Conservation (phyloP, 2,888 invertebrate species). For the Hydriomena furcata region DNA sequence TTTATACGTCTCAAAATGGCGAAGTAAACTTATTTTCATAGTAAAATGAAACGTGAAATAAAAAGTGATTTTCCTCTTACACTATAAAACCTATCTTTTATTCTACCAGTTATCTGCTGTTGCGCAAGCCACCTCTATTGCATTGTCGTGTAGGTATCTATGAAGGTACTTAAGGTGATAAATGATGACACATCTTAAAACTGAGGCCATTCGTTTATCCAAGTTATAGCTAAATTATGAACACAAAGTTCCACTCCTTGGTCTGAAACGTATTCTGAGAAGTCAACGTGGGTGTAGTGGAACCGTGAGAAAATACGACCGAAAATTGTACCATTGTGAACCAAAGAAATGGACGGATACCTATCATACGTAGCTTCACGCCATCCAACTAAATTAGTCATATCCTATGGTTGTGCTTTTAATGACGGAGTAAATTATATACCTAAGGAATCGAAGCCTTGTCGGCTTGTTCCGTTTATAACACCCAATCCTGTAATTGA, state of each 20-base stretch:
- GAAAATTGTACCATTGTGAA: conserved; percentile 60
- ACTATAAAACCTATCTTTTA: conserved; percentile 14
- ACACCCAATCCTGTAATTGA: conserved; percentile 41
- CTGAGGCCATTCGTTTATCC: conserved; percentile 56
- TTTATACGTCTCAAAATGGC: no score
- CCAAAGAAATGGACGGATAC: conserved; percentile 46
- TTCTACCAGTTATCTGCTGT: conserved; percentile 17
- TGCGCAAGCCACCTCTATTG: conserved; percentile 27
- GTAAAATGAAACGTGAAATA: neutral
- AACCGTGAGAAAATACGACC: conserved; percentile 75
- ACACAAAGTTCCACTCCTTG: conserved; percentile 66
- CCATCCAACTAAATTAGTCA: conserved; percentile 48
- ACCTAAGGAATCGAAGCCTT: conserved; percentile 43
- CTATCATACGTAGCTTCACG: conserved; percentile 39
- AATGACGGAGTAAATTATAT: conserved; percentile 45
- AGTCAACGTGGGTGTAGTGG: conserved; percentile 66
- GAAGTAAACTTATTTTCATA: neutral
- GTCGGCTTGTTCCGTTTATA: conserved; percentile 43
- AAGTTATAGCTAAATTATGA: conserved; percentile 65
- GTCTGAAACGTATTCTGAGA: conserved; percentile 72
- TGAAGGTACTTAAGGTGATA: conserved; percentile 33
- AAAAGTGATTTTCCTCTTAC: neutral
- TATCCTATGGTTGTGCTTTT: conserved; percentile 50
- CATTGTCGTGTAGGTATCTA: conserved; percentile 32
- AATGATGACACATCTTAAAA: conserved; percentile 52